Evolutionary conservation across 2,113 vertebrate genomes (phyloP).

Genomic region (Apodemus speciosus): DNA sequence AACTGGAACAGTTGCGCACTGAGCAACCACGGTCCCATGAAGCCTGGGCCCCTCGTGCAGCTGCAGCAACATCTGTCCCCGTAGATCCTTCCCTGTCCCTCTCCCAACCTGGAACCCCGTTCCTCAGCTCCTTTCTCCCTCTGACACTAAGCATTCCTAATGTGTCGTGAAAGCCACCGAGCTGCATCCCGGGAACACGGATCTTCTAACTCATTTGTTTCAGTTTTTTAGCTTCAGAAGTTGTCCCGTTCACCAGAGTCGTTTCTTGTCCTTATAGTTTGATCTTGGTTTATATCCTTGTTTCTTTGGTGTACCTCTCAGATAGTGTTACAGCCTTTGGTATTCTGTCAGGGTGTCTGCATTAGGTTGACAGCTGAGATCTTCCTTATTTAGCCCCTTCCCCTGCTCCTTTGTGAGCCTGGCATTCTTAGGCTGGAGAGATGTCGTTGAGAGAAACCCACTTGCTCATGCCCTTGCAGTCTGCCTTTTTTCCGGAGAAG

Average conservation of each 20-base stretch:
- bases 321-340: neutral
- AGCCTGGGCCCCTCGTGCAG: no score
- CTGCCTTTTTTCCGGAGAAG: neutral
- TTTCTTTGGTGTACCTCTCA: neutral
- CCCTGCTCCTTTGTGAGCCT: neutral
- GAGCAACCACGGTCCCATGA: neutral
- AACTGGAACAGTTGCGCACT: neutral
- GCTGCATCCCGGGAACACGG: neutral
- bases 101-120: neutral
- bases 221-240: neutral
- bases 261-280: neutral
- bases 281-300: neutral
- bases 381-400: no score
- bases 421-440: neutral
- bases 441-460: neutral
- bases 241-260: rapidly evolving
- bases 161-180: neutral
- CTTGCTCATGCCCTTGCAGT: neutral
- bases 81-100: neutral
- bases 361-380: no score
- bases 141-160: neutral
- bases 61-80: no score
- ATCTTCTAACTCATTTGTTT: neutral
- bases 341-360: neutral
- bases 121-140: neutral